Evolutionary conservation across 2,888 invertebrate species (phyloP).

Genomic region (Axea sp.): DNA sequence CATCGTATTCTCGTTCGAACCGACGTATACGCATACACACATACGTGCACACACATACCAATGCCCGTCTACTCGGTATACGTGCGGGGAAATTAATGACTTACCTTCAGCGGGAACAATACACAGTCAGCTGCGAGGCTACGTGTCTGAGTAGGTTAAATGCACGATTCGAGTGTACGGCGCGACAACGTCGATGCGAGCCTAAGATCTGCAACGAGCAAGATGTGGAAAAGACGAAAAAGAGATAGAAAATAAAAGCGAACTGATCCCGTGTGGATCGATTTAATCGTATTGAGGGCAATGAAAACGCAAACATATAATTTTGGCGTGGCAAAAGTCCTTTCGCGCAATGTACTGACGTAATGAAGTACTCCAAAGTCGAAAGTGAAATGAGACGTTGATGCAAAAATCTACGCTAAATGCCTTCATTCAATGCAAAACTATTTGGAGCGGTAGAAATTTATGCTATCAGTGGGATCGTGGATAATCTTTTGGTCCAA

Average conservation of each 20-base stretch:
- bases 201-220: constrained; percentile 61
- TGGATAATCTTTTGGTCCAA: too few species aligned
- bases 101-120: constrained; percentile 75
- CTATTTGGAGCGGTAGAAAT: too few species aligned
- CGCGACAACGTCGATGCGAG: constrained; percentile 53
- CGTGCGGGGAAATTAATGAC: constrained; percentile 76
- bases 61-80: constrained; percentile 28
- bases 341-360: constrained; percentile 24
- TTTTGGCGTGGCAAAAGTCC: constrained; percentile 63
- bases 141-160: constrained; percentile 66
- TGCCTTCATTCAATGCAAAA: too few species aligned
- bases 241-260: constrained; percentile 23
- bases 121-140: constrained; percentile 71
- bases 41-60: constrained; percentile 28
- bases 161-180: constrained; percentile 50
- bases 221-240: constrained; percentile 48
- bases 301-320: constrained; percentile 63
- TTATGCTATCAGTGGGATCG: too few species aligned
- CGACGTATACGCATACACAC: constrained; percentile 37
- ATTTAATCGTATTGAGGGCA: constrained; percentile 68
- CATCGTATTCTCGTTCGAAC: constrained; percentile 56
- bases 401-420: too few species aligned
- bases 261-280: constrained; percentile 63
- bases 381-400: too few species aligned
- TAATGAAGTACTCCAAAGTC: constrained; percentile 34